Percentiles rank a stretch among this genome's conserved stretches.
phyloP scores from a whole-genome alignment of 2,113 vertebrate species.

The Scatophagus argus region DNA sequence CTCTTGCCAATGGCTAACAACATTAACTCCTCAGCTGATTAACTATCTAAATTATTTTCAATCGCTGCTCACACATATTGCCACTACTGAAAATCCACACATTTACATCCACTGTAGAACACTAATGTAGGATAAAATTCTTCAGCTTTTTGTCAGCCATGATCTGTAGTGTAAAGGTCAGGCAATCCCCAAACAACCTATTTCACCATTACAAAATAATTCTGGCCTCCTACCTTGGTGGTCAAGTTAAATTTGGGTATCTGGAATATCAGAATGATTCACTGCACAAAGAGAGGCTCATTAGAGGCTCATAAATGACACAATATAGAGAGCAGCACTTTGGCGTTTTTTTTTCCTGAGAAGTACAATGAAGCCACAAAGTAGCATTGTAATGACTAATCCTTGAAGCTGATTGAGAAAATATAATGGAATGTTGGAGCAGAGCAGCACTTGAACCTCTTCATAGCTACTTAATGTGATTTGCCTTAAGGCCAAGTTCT shows the following conservation, averaged over 20 bases:
- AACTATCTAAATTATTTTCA: neutral
- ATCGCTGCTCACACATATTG: neutral
- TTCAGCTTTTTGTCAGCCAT: neutral
- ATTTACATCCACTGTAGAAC: neutral
- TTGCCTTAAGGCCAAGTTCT: conserved; percentile 19
- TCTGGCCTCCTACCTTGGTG: neutral
- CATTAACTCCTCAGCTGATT: too few species aligned
- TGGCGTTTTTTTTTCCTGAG: neutral
- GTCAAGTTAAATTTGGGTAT: neutral
- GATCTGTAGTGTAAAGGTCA: neutral
- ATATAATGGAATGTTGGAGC: conserved; percentile 39
- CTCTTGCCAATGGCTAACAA: too few species aligned
- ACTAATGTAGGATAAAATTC: neutral
- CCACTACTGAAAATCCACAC: neutral
- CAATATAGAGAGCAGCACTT: conserved; percentile 9
- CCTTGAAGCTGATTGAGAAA: conserved; percentile 35
- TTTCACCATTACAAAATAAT: neutral
- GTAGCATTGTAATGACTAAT: conserved; percentile 29
- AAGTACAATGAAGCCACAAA: conserved; percentile 2
- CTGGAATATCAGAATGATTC: neutral
- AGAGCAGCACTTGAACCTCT: conserved; percentile 38
- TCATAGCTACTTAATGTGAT: conserved; percentile 43
- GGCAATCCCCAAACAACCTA: neutral
- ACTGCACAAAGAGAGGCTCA: conserved; percentile 6
- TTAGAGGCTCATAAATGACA: conserved; percentile 11